A percentile compares a stretch with the other conserved stretches of the same genome.
Conservation (phyloP, 2,797 vertebrate genomes). For the Coreius guichenoti region DNA sequence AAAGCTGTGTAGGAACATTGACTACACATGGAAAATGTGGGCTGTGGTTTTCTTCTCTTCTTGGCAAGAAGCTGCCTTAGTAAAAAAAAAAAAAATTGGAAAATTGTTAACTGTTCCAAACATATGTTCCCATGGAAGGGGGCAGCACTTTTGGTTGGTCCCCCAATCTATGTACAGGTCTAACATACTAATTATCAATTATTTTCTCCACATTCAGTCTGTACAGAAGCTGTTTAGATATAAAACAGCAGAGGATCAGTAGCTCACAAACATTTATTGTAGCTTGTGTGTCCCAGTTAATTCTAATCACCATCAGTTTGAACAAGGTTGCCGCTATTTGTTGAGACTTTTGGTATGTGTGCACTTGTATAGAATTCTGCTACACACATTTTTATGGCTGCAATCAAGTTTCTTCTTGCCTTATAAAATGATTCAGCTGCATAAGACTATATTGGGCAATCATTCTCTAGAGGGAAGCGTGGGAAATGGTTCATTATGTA, state of each 20-base stretch:
- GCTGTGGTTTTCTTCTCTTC: constrained; percentile 56
- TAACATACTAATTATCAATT: constrained; percentile 44
- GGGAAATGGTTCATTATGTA: constrained; percentile 22
- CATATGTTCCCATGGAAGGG: constrained; percentile 60
- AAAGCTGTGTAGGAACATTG: constrained; percentile 41
- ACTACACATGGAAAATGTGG: constrained; percentile 45
- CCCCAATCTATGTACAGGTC: constrained; percentile 4
- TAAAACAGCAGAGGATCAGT: constrained; percentile 24
- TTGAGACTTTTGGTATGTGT: constrained; percentile 1
- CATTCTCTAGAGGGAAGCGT: constrained; percentile 5
- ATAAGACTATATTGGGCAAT: constrained; percentile 47
- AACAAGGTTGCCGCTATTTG: background rate
- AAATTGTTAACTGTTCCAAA: constrained; percentile 68
- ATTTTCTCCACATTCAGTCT: background rate
- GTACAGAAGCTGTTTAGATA: background rate
- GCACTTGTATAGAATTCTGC: background rate
- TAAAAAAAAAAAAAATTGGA: constrained; percentile 53
- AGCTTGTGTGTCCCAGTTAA: background rate
- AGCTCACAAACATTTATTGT: constrained; percentile 17
- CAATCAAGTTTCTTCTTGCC: constrained; percentile 33
- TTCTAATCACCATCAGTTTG: background rate
- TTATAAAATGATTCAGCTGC: constrained; percentile 40
- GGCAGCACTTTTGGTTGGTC: constrained; percentile 12
- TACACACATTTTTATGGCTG: constrained; percentile 19
- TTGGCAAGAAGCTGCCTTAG: constrained; percentile 58